Conservation (phyloP, 2,113 vertebrate genomes). For the human region GRCh38 chr21:35200501-35201000, state of each 20-base stretch:
- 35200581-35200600: neutral
- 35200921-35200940: neutral
- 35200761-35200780: neutral
- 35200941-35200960: neutral
- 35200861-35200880: neutral
- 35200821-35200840: accelerated
- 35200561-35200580: neutral
- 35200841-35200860: neutral
- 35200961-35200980: neutral
- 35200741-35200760: neutral
- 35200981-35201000: neutral
- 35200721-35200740: neutral
- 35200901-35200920: neutral
- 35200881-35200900: neutral
- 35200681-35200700: no score
- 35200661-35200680: neutral
- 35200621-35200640: neutral
- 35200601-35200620: neutral
- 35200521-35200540: neutral
- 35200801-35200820: neutral
- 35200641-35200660: neutral
- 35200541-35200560: neutral
- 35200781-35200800: neutral
- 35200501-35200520: neutral
- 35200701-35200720: neutral